Evolutionary conservation across 1,140 invertebrate species (phyloP), one percentile per base, ranked within the genome.

Genomic region (Manduca sexta): DNA sequence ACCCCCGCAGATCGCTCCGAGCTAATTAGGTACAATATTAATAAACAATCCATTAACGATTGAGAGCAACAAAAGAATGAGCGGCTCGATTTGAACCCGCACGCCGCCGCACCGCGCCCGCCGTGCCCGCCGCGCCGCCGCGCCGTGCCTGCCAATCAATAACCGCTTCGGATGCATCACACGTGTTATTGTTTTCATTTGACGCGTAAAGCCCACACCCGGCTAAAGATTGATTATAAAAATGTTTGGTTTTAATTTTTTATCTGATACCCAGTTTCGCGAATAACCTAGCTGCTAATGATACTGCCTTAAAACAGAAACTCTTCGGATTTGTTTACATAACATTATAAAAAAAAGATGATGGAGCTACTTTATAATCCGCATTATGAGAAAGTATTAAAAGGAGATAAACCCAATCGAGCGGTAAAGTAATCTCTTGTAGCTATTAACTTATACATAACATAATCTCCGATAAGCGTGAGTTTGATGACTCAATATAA

Each of bases 1-100:
- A 15, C 35, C 14, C 16, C 16, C 35, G 38, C 18, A 17, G 14
- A 40, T 18, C 38, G 38, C 38, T 40, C 15, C 8, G 8, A 45
- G 45, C 56, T 68, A 74, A 74, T 74, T 67, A 67, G 53, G 59
- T 69, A 74, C 64, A 69, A 67, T 69, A 72, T 72, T 72, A 67
- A 70, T 72, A 69, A 74, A 69, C 69, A 66, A 61, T 61, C 65
- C 60, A 73, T 74, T 74, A 74, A 60, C 54, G 47, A 52, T 45
- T 34, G 38, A 44, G 44, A 44, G 38, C 38, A 56, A 64, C 41
- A 60, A 50, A 57, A 40, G 15, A 18, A 40, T 5, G 7, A 26
- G 1, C 38, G 7, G 38, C 18, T 40, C 38, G 16, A 18, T 40
- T 40, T 40, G 16, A 40, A 13, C 13, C 16, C 16, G 35, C 16